Base-by-base conservation (phyloP, 2,113 vertebrate genomes). In the Chaenocephalus aceratus region DNA sequence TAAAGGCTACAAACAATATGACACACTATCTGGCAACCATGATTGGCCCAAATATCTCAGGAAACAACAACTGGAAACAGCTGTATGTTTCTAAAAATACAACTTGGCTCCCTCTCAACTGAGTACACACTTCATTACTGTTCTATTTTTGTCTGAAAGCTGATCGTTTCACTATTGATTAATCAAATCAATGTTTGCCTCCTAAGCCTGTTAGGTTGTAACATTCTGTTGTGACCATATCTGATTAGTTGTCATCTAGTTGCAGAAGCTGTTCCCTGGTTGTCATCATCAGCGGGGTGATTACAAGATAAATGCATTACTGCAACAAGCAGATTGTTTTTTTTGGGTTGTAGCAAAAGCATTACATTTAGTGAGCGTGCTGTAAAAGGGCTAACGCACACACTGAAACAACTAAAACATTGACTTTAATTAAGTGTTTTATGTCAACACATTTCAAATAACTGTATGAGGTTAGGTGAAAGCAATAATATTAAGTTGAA, bases 81-180 rank as follows among this genome's bases (percentile, higher is more conserved):
- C 85, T 87, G 82, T 67, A 63, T 61, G 65, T 61, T 75, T 7
- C 71, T 59, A 66, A 66, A 80, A 81, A 54, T 79, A 59, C 23
- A 26, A 81, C 26, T 49, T 23, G 76, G 52, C 60, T 59, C 15
- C 48, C 23, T 56, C 44, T 64, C 16, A 68, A 11, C 60, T 6
- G 41, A 66, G 52, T 8, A 6, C 70, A 68, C 11, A 12, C 69
- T 69, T 82, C 63, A 61, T 84, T 52, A 65, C 66, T 11, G 58
- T 6, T 26, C 13, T 52, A 18, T n/a, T 58, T 52, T 49, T 62
- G 23, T 71, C 66, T 59, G 21, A 14, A 41, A 76, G 67, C 68
- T 44, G 52, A 77, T 80, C 45, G 65, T 70, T 77, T 78, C 66
- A 56, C 77, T 45, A 57, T 59, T 26, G 79, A 85, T 54, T 70